phyloP scores from a whole-genome alignment of 1,140 invertebrate genomes.

The Odontomachus brunneus region DNA sequence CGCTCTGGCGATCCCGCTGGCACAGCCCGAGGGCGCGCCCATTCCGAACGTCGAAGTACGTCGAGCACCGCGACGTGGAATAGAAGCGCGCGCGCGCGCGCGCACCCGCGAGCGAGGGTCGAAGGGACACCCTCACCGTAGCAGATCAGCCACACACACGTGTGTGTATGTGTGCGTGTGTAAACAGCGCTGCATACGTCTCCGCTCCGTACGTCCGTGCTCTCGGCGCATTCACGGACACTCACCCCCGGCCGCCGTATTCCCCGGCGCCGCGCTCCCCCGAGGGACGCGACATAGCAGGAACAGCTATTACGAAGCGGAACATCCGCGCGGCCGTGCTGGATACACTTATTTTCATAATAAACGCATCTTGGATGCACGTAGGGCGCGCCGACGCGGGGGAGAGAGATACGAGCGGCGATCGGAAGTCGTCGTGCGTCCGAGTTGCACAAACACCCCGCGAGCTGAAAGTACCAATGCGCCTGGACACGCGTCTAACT shows the following conservation, averaged over 20 bases:
- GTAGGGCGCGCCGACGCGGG: constrained; percentile 2
- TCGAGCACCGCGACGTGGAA: constrained; percentile 52
- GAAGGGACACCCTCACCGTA: constrained; percentile 21
- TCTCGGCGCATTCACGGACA: constrained; percentile 42
- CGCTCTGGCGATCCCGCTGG: constrained; percentile 57
- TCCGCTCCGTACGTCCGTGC: constrained; percentile 3
- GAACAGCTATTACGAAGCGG: constrained; percentile 54
- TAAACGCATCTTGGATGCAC: constrained; percentile 53
- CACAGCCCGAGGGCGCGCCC: constrained; percentile 46
- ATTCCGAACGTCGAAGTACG: constrained; percentile 56
- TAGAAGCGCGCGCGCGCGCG: constrained; percentile 41
- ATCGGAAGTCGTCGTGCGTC: constrained; percentile 41
- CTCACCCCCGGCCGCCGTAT: not conserved
- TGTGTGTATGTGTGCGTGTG: constrained; percentile 15
- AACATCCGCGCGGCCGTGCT: constrained; percentile 46
- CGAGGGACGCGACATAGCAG: constrained; percentile 36
- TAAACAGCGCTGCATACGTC: constrained; percentile 22
- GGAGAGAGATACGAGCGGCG: not conserved
- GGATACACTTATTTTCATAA: constrained; percentile 60
- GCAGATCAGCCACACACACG: not conserved
- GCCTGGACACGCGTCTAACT: no score
- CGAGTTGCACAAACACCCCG: no score
- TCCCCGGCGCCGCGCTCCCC: not conserved
- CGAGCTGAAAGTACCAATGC: no score
- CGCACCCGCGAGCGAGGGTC: not conserved